Percentiles rank a stretch among this genome's conserved stretches.
Conservation (phyloP, 2,888 invertebrate genomes). For the Nymphalis c-album region DNA sequence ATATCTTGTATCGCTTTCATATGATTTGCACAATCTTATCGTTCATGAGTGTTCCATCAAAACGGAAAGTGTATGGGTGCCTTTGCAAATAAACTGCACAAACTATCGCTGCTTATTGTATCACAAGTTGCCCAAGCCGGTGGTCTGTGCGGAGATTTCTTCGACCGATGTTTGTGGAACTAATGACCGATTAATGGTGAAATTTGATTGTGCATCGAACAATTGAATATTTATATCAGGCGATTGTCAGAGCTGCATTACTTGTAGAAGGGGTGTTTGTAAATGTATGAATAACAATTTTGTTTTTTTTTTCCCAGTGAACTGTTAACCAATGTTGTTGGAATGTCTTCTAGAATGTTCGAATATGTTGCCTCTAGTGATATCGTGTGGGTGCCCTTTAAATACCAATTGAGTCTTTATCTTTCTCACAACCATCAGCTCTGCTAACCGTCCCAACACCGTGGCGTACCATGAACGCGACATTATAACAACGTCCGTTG, state of each 20-base stretch:
- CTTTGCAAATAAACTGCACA: neutral
- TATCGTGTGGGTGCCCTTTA: slow-evolving; percentile 13
- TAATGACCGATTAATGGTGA: slow-evolving; percentile 18
- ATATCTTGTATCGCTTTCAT: neutral
- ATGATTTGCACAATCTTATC: neutral
- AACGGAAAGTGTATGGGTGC: slow-evolving; percentile 3
- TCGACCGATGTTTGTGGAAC: slow-evolving; percentile 16
- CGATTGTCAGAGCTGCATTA: slow-evolving; percentile 39
- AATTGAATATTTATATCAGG: slow-evolving; percentile 20
- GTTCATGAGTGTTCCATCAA: neutral
- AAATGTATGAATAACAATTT: neutral
- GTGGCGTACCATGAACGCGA: slow-evolving; percentile 69
- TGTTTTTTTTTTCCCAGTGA: neutral
- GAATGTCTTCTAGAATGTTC: neutral
- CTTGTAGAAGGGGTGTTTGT: neutral
- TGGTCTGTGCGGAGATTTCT: slow-evolving; percentile 17
- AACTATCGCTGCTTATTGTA: neutral
- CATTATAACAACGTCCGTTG: slow-evolving; percentile 65
- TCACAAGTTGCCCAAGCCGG: slow-evolving; percentile 14
- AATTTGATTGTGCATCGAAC: slow-evolving; percentile 20
- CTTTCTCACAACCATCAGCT: slow-evolving; percentile 28
- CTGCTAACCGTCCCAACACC: slow-evolving; percentile 47
- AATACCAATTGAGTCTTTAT: slow-evolving; percentile 14
- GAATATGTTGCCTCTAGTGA: slow-evolving; percentile 1
- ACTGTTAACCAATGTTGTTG: neutral